Conservation (phyloP, 1,140 invertebrate genomes). For the Manduca sexta region DNA sequence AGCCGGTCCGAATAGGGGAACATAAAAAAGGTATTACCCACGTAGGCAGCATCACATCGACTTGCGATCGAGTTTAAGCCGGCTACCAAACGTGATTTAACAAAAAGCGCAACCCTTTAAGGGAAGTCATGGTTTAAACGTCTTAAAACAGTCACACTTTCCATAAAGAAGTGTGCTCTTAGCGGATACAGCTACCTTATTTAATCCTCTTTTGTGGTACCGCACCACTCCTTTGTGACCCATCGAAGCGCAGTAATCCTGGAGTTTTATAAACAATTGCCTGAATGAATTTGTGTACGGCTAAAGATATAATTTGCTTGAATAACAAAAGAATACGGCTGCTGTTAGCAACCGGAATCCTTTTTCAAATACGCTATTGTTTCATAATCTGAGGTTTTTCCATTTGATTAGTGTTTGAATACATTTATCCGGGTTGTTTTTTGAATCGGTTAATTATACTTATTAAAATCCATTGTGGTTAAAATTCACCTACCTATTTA, state of each 20-base stretch:
- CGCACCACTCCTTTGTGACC: conserved; percentile 59
- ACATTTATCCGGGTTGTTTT: too few species aligned
- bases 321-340: conserved; percentile 32
- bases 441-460: too few species aligned
- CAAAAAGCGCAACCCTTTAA: conserved; percentile 68
- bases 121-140: conserved; percentile 58
- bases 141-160: conserved; percentile 57
- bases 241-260: conserved; percentile 54
- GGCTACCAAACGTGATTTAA: conserved; percentile 53
- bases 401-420: background rate
- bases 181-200: conserved; percentile 57
- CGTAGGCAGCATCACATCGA: conserved; percentile 36
- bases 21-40: conserved; percentile 37
- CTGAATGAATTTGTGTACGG: conserved; percentile 37
- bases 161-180: conserved; percentile 65
- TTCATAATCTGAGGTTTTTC: conserved; percentile 16
- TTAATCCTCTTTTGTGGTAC: conserved; percentile 61
- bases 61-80: conserved; percentile 41
- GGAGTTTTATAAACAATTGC: conserved; percentile 58
- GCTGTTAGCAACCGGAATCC: conserved; percentile 28
- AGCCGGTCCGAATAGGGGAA: conserved; percentile 29
- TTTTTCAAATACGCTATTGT: conserved; percentile 16
- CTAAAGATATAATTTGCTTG: conserved; percentile 44
- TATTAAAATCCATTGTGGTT: too few species aligned
- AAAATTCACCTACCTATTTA: too few species aligned